Conservation (phyloP, 2,797 vertebrate genomes). For the Phrynocephalus guinanensis region DNA sequence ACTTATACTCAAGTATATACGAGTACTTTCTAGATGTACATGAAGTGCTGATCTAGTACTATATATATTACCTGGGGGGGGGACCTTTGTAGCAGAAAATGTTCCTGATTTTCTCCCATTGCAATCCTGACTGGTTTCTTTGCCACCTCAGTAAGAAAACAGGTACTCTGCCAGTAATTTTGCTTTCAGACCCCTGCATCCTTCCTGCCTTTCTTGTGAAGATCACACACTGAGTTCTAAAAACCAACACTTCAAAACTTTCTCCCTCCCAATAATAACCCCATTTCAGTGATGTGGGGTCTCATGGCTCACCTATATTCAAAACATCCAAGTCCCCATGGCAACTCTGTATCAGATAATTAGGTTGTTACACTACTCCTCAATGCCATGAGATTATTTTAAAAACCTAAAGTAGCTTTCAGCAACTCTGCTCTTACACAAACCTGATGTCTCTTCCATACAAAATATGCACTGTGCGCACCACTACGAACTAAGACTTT, state of each 20-base stretch:
- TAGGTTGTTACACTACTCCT: constrained; percentile 8
- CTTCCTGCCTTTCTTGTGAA: constrained; percentile 11
- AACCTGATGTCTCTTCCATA: neutral
- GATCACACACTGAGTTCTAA: neutral
- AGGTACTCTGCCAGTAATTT: neutral
- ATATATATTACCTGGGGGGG: neutral
- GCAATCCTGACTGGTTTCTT: neutral
- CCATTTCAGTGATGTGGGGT: constrained; percentile 21
- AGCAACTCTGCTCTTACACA: neutral
- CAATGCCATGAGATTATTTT: constrained; percentile 7
- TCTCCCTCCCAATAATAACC: neutral
- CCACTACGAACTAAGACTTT: neutral
- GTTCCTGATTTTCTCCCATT: neutral
- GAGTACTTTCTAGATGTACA: neutral
- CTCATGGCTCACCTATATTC: constrained; percentile 26
- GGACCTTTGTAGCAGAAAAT: neutral
- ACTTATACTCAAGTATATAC: too few species aligned
- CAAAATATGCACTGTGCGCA: neutral
- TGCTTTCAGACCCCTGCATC: neutral
- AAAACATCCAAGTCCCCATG: constrained; percentile 26
- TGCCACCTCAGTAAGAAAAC: neutral
- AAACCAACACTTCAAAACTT: constrained; percentile 26
- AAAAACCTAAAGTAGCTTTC: constrained; percentile 19
- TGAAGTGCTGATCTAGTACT: neutral
- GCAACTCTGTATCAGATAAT: constrained; percentile 32